Evolutionary conservation across 1,140 invertebrate species (phyloP).

Genomic region (Hydropsyche tenuis): DNA sequence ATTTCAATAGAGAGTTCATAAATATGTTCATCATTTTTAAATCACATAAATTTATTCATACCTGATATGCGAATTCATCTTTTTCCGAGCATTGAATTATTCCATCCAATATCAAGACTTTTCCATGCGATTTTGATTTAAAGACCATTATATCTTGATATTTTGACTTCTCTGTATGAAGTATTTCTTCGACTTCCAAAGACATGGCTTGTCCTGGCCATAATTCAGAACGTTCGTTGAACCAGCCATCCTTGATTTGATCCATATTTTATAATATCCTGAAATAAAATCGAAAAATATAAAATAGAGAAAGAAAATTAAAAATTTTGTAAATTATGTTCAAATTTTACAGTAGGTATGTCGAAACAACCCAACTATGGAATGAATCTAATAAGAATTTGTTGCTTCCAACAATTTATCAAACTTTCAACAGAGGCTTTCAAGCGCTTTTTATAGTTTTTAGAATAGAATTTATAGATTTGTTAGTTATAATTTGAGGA

Average conservation of each 20-base stretch:
- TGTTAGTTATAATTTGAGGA: no score
- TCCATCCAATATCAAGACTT: conserved; percentile 90
- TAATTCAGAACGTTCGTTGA: conserved; percentile 84
- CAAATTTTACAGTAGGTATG: no score
- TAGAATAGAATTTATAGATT: no score
- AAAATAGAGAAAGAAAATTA: no score
- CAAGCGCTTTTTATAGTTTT: no score
- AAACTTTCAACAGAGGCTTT: no score
- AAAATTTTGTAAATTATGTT: no score
- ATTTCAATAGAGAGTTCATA: background rate
- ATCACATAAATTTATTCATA: conserved; percentile 33
- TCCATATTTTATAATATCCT: conserved; percentile 55
- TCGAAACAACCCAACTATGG: no score
- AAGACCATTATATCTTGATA: conserved; percentile 92
- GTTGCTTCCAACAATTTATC: no score
- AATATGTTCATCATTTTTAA: background rate
- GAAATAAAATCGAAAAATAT: background rate
- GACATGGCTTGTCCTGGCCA: conserved; percentile 94
- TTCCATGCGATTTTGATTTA: conserved; percentile 91
- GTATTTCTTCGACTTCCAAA: conserved; percentile 83
- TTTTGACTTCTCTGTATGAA: conserved; percentile 82
- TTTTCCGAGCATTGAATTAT: conserved; percentile 96
- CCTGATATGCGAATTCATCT: conserved; percentile 97
- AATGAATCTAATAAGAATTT: no score
- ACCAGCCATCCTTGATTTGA: conserved; percentile 82